These are phyloP conservation scores for Poecilus cupreus DNA, from an alignment of 2,888 invertebrate species.

Conservation along the genomic window DNA sequence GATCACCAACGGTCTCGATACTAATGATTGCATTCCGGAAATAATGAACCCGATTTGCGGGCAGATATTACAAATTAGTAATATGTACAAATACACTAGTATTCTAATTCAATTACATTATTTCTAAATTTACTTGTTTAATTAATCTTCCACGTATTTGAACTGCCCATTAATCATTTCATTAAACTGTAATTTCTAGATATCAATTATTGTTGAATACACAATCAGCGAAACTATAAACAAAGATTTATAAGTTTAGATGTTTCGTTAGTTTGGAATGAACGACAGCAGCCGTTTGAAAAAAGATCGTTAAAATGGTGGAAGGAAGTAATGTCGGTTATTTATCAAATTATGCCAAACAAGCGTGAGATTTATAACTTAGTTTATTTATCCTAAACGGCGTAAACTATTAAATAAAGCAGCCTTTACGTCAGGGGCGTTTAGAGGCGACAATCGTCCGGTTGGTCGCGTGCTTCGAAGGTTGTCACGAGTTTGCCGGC, in stretches of 20 bases:
- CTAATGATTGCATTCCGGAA: constrained; percentile 49
- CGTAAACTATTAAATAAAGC: constrained; percentile 14
- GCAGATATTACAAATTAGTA: constrained; percentile 38
- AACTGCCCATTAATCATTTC: constrained; percentile 10
- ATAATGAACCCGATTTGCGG: constrained; percentile 49
- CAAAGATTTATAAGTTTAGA: too few species aligned
- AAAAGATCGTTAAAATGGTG: neutral
- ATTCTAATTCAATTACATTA: constrained; percentile 42
- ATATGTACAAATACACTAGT: constrained; percentile 28
- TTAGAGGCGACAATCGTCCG: constrained; percentile 7
- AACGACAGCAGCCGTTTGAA: neutral
- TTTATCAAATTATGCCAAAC: constrained; percentile 46
- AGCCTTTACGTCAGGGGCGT: neutral
- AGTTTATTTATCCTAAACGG: constrained; percentile 52
- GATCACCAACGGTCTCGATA: constrained; percentile 16
- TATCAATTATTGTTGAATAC: neutral
- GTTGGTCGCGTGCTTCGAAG: constrained; percentile 21
- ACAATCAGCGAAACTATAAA: neutral
- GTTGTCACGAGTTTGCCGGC: constrained; percentile 26
- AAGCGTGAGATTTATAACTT: constrained; percentile 48
- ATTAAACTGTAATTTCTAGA: constrained; percentile 14
- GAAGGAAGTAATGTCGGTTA: neutral
- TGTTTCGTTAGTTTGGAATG: neutral
- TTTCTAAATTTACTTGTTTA: constrained; percentile 28
- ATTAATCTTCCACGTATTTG: constrained; percentile 23